phyloP scores from a whole-genome alignment of 2,888 invertebrate species.

The Prostheceraeus crozeri region DNA sequence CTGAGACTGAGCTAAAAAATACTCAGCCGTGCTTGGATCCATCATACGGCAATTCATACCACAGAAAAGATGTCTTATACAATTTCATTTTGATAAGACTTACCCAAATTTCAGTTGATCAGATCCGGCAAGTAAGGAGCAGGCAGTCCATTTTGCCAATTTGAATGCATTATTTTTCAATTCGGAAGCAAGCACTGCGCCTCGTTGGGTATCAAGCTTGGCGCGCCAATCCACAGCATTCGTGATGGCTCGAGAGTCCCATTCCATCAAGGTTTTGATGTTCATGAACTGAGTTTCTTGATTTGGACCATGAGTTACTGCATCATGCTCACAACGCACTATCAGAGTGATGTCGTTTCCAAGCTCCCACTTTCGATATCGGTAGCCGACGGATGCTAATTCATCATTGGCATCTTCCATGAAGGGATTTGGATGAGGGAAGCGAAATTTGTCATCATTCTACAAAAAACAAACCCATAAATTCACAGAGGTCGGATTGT shows the following conservation, averaged over 20 bases:
- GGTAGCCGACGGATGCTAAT: constrained; percentile 80
- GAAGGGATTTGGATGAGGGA: constrained; percentile 85
- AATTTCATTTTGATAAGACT: constrained; percentile 40
- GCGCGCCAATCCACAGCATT: constrained; percentile 75
- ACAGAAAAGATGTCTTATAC: no score
- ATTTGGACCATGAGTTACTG: constrained; percentile 74
- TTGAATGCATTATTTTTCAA: constrained; percentile 98
- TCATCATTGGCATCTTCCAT: constrained; percentile 77
- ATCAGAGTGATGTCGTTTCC: constrained; percentile 84
- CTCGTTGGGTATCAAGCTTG: constrained; percentile 90
- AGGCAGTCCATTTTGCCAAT: constrained; percentile 93
- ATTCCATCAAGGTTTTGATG: constrained; percentile 95
- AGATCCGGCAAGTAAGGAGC: constrained; percentile 80
- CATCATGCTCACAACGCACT: constrained; percentile 91
- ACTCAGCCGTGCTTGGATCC: no score
- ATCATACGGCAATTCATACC: no score
- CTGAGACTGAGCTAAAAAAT: no score
- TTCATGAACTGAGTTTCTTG: constrained; percentile 84
- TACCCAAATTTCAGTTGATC: constrained; percentile 92
- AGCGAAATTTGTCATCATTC: constrained; percentile 74
- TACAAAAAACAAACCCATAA: no score
- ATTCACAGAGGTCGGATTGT: no score
- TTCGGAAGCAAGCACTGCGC: constrained; percentile 95
- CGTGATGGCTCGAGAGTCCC: constrained; percentile 76
- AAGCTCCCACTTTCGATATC: constrained; percentile 88